phyloP scores from a whole-genome alignment of 2,888 invertebrate genomes.

The Smittia sp. region DNA sequence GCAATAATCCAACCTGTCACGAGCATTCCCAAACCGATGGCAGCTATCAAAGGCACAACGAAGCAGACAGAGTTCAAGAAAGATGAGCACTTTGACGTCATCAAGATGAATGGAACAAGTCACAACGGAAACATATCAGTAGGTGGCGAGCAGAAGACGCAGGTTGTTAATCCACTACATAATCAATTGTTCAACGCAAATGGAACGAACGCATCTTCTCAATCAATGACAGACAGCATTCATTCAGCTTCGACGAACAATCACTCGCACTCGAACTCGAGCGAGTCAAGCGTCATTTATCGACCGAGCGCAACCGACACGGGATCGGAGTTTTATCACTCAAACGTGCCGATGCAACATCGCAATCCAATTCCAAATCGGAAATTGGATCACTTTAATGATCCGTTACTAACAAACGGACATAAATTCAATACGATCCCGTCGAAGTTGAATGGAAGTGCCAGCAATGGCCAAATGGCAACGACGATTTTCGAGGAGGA shows the following conservation, averaged over 20 bases:
- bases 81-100: constrained; percentile 11
- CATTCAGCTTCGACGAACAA: constrained; percentile 61
- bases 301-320: constrained; percentile 67
- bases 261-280: constrained; percentile 68
- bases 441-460: constrained; percentile 47
- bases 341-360: constrained; percentile 43
- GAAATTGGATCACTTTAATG: constrained; percentile 49
- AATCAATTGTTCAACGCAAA: constrained; percentile 20
- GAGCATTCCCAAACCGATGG: constrained; percentile 87
- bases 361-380: constrained; percentile 56
- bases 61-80: not conserved
- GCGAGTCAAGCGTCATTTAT: constrained; percentile 71
- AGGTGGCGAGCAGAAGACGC: constrained; percentile 20
- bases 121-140: constrained; percentile 34
- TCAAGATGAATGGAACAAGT: not conserved
- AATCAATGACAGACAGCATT: constrained; percentile 66
- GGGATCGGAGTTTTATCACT: constrained; percentile 58
- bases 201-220: constrained; percentile 2
- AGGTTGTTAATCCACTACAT: constrained; percentile 33
- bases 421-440: constrained; percentile 54
- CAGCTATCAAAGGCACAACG: constrained; percentile 85
- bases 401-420: constrained; percentile 34
- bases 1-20: constrained; percentile 48
- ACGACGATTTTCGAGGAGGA: constrained; percentile 52
- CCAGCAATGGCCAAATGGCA: not conserved